phyloP scores from a whole-genome alignment of 2,113 vertebrate genomes.

The Chloropsis hardwickii region DNA sequence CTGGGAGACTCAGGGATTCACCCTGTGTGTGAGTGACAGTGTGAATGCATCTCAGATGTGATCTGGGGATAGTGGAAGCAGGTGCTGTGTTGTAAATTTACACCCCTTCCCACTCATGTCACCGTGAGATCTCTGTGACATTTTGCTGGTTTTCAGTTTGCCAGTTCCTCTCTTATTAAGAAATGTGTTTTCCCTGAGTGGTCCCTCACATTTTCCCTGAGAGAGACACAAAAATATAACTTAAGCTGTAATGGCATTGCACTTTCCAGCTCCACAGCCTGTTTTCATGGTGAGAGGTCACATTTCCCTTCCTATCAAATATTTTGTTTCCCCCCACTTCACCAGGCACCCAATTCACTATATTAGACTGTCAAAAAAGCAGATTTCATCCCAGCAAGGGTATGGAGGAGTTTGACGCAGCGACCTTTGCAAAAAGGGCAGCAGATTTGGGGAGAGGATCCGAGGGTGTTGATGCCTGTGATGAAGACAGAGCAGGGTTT shows the following conservation, averaged over 20 bases:
- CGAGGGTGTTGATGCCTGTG: accelerated
- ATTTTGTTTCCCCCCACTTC: not conserved
- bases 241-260: not conserved
- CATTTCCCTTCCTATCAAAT: accelerated
- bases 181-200: not conserved
- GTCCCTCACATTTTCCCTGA: not conserved
- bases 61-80: not conserved
- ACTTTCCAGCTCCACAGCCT: not conserved
- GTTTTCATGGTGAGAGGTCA: not conserved
- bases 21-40: not conserved
- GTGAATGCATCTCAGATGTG: not conserved
- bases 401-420: accelerated
- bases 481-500: accelerated
- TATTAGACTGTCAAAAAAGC: not conserved
- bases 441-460: not conserved
- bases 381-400: not conserved
- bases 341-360: not conserved
- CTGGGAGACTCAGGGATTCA: not conserved
- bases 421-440: not conserved
- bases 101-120: not conserved
- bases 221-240: not conserved
- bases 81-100: not conserved
- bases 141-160: not conserved
- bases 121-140: not conserved
- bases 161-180: not conserved